Conservation (phyloP, 2,797 vertebrate genomes). For the Hippocampus kuda region DNA sequence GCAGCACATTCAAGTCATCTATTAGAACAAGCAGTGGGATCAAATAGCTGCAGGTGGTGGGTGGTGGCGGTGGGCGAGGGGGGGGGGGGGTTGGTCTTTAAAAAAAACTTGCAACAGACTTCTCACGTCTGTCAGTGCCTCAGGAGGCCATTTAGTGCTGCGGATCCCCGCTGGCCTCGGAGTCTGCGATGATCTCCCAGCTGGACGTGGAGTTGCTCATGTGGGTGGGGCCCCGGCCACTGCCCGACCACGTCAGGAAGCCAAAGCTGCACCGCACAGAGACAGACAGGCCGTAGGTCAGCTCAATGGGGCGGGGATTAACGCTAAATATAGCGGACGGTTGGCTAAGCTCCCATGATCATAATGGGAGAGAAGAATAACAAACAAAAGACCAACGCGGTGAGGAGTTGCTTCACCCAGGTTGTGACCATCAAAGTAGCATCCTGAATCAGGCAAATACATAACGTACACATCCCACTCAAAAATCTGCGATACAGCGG, state of each 20-base stretch:
- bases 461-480: background rate
- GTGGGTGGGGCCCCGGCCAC: conserved; percentile 47
- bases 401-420: background rate
- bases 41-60: background rate
- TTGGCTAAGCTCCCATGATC: conserved; percentile 14
- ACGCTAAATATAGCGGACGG: conserved; percentile 48
- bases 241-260: conserved; percentile 71
- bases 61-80: background rate
- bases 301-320: conserved; percentile 39
- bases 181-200: conserved; percentile 76
- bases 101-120: background rate
- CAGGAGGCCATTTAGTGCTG: conserved; percentile 23
- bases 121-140: conserved; percentile 1
- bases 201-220: conserved; percentile 57
- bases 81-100: background rate
- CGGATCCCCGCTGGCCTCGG: conserved; percentile 29
- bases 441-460: background rate
- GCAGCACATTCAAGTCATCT: background rate
- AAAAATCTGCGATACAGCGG: background rate
- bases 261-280: conserved; percentile 72
- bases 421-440: background rate
- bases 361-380: conserved; percentile 8
- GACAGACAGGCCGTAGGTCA: conserved; percentile 40
- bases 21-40: background rate
- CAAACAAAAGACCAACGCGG: conserved; percentile 6